These are phyloP conservation scores for Cephalotes varians DNA, from an alignment of 2,888 invertebrate species.

Conservation along the genomic window DNA sequence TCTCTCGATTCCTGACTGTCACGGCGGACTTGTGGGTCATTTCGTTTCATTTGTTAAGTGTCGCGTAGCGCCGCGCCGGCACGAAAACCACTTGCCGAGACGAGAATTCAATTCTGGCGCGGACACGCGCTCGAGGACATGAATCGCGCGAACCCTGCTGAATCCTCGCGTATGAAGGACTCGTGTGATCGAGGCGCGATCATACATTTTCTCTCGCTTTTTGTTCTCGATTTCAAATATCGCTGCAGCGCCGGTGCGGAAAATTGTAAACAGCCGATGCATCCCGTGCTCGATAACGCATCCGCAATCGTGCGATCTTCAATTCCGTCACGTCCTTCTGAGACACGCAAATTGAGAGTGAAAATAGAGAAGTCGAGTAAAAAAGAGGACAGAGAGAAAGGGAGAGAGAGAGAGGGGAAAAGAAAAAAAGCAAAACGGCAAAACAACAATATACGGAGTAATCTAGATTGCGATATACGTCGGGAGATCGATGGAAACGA, in stretches of 20 bases:
- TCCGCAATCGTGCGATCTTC: conserved; percentile 1
- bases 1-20: conserved; percentile 19
- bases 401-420: background rate
- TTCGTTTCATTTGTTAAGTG: conserved; percentile 48
- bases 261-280: conserved; percentile 45
- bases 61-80: background rate
- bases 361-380: background rate
- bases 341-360: background rate
- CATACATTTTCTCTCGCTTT: conserved; percentile 16
- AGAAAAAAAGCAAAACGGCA: background rate
- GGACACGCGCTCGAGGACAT: conserved; percentile 42
- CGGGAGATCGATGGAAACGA: conserved; percentile 41
- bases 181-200: background rate
- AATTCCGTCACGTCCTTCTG: conserved; percentile 24
- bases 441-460: conserved; percentile 47
- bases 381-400: background rate
- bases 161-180: conserved; percentile 12
- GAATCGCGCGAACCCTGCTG: conserved; percentile 4
- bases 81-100: conserved; percentile 5
- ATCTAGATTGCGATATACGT: conserved; percentile 37
- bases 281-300: background rate
- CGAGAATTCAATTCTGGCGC: conserved; percentile 36
- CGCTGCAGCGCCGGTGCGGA: background rate
- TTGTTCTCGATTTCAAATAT: conserved; percentile 47
- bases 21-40: conserved; percentile 15